phyloP scores from a whole-genome alignment of 2,888 invertebrate genomes.

The Erebia epiphron region DNA sequence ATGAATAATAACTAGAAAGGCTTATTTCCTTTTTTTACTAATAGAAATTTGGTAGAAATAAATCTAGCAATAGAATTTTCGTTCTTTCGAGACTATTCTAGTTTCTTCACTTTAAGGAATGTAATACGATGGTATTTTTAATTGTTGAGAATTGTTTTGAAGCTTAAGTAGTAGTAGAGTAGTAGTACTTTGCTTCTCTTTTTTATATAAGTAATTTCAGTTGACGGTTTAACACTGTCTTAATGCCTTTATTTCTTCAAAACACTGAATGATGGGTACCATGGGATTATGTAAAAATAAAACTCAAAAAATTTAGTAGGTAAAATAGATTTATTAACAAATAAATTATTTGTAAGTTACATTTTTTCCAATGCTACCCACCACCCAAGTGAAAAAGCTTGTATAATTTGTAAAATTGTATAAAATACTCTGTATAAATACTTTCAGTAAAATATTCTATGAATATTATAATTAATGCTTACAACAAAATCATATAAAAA shows the following conservation, averaged over 20 bases:
- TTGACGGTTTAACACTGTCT: too few relatives aligned
- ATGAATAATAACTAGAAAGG: too few relatives aligned
- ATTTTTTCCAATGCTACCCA: conserved; percentile 63
- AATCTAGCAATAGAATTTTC: too few relatives aligned
- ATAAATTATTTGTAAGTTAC: conserved; percentile 47
- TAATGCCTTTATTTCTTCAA: neutral
- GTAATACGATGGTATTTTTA: too few relatives aligned
- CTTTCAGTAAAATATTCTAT: neutral
- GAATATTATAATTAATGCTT: neutral
- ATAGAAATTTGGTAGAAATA: too few relatives aligned
- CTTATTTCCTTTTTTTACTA: too few relatives aligned
- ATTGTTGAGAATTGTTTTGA: too few relatives aligned
- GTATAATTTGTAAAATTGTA: neutral
- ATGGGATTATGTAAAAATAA: conserved; percentile 60
- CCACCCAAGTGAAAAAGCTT: conserved; percentile 57
- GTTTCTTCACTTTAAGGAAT: too few relatives aligned
- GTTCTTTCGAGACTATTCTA: too few relatives aligned
- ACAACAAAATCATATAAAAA: neutral
- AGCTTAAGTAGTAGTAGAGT: too few relatives aligned
- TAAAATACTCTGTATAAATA: conserved; percentile 4
- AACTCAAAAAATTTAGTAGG: conserved; percentile 52
- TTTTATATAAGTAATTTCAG: too few relatives aligned
- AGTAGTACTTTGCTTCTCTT: too few relatives aligned
- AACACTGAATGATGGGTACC: conserved; percentile 67
- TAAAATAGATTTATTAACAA: conserved; percentile 56